Evolutionary conservation across 2,113 vertebrate species (phyloP), one percentile per base, ranked within the genome.

Genomic region (Atractosteus spatula): DNA sequence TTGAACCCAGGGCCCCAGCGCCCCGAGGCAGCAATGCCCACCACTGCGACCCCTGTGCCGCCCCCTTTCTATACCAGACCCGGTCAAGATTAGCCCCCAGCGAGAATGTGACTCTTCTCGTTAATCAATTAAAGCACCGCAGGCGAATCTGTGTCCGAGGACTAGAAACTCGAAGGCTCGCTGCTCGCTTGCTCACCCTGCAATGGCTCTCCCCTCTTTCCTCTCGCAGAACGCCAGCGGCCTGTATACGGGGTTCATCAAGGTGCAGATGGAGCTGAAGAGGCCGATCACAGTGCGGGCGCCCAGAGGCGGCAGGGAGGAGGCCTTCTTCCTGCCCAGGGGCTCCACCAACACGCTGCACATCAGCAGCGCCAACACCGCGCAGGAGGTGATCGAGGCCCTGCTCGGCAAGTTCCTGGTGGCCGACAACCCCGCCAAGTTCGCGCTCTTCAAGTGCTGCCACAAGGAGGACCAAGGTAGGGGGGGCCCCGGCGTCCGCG

Each of bases 171-270:
- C 29, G 29, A 29, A 29, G 29, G 29, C 29, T 29, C 29, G 29
- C 29, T 29, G 29, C 14, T 29, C 16, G 55, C 16, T 56, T 54
- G 17, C 44, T 63, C n/a, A 41, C 7, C 43, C 4, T 65, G n/a
- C 14, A 54, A 41, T 7, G 8, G 14, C 8, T 16, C 64, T 45
- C 64, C 29, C 56, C 17, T 61, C 71, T 41, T 29, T 43, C 3
- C 47, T 75, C 7, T 64, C 55, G 41, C 85, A 99, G 97, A 94
- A 91, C 0, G 62, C 87, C 0, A 89, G 86, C 11, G 92, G 95
- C 70, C 82, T 92, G 68, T 99, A 97, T 85, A 99, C 97, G 47
- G 97, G 97, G 76, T 99, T 99, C 90, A 96, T 99, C 83, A 96
- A 98, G 78, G 97, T 99, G 44, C 95, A 96, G 90, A 83, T 98